phyloP scores from a whole-genome alignment of 2,797 vertebrate species.

The Galaxias olidus region DNA sequence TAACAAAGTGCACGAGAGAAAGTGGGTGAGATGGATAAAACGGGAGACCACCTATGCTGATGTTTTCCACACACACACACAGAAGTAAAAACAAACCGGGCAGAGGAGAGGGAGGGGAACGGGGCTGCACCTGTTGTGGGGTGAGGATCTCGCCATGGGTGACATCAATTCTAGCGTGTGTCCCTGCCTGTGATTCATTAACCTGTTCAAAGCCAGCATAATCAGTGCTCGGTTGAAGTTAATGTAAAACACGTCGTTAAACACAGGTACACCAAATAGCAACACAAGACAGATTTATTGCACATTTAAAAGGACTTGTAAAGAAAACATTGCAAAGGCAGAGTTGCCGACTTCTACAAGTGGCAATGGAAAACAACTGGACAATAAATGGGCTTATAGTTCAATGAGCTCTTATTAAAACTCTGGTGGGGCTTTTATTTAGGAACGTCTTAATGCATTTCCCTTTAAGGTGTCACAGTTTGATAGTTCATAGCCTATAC shows the following conservation, averaged over 20 bases:
- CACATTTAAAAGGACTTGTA: no score
- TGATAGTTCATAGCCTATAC: slow-evolving; percentile 25
- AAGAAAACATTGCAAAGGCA: no score
- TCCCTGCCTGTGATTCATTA: slow-evolving; percentile 43
- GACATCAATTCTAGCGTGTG: slow-evolving; percentile 42
- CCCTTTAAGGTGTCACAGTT: no score
- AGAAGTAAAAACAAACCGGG: slow-evolving; percentile 56
- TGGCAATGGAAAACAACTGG: no score
- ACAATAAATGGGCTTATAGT: no score
- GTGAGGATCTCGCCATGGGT: slow-evolving; percentile 50
- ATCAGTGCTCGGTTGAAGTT: background rate
- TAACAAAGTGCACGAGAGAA: background rate
- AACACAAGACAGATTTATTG: no score
- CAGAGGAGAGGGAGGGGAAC: slow-evolving; percentile 5
- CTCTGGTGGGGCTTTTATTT: no score
- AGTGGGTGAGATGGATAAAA: slow-evolving; percentile 23
- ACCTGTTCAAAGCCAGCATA: slow-evolving; percentile 17
- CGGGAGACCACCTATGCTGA: slow-evolving; percentile 70
- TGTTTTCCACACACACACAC: slow-evolving; percentile 69
- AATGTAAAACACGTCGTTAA: background rate
- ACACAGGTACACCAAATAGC: no score
- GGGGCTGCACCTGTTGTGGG: slow-evolving; percentile 64
- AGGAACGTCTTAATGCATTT: no score
- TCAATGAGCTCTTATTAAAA: no score
- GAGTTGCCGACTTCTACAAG: no score